These are phyloP conservation scores for Aphelinus certus DNA, from an alignment of 1,140 invertebrate genomes.

Conservation along the genomic window DNA sequence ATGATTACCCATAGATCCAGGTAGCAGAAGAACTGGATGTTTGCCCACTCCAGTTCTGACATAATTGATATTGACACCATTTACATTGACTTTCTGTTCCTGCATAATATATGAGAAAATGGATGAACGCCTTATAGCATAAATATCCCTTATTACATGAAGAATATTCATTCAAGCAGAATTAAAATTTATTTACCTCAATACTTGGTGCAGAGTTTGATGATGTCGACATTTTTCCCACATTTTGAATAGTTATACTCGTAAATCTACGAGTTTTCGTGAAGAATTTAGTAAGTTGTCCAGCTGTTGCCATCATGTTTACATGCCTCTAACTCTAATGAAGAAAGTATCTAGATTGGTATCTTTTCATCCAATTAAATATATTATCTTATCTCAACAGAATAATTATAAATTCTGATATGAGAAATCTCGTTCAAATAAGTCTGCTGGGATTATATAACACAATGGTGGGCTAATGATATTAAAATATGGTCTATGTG, in stretches of 20 bases:
- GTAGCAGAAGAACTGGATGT: slow-evolving; percentile 76
- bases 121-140: no score
- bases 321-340: neutral
- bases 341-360: neutral
- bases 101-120: slow-evolving; percentile 27
- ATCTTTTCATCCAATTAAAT: slow-evolving; percentile 1
- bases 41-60: slow-evolving; percentile 76
- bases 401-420: no score
- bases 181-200: slow-evolving; percentile 5
- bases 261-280: neutral
- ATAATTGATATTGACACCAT: slow-evolving; percentile 75
- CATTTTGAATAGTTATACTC: neutral
- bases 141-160: no score
- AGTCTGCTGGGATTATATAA: no score
- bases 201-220: neutral
- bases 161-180: no score
- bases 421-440: no score
- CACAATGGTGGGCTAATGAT: no score
- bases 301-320: slow-evolving; percentile 1
- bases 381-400: neutral
- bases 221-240: neutral
- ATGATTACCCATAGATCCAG: slow-evolving; percentile 76
- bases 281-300: neutral
- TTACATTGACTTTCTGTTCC: slow-evolving; percentile 70
- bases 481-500: no score